Conservation (phyloP, 2,888 invertebrate genomes). For the Branchipolynoe longqiensis region DNA sequence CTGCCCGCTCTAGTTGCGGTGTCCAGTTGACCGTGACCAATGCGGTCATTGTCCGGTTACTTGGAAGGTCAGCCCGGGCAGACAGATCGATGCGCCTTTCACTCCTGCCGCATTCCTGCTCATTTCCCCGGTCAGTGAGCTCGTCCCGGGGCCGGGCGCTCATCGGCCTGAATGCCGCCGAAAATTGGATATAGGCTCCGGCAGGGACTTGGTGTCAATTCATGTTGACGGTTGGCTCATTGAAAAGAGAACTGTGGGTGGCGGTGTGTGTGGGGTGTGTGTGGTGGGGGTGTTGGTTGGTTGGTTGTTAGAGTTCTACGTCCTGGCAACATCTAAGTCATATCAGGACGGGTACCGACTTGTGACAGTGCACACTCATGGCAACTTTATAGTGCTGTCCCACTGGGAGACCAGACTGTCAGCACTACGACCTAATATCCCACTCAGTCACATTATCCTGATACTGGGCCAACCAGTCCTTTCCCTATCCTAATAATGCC, state of each 20-base stretch:
- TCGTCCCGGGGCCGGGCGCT: slow-evolving; percentile 23
- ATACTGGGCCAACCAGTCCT: no score
- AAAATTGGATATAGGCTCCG: slow-evolving; percentile 39
- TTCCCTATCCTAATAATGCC: no score
- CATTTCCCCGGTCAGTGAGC: slow-evolving; percentile 22
- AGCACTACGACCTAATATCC: no score
- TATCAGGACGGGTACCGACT: no score
- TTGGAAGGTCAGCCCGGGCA: slow-evolving; percentile 25
- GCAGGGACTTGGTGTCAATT: slow-evolving; percentile 31
- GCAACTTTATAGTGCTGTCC: no score
- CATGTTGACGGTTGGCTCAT: slow-evolving; percentile 23
- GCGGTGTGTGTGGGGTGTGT: background rate
- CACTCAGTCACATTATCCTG: no score
- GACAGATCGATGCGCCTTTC: slow-evolving; percentile 20
- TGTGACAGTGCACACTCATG: no score
- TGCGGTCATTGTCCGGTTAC: background rate
- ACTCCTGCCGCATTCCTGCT: slow-evolving; percentile 34
- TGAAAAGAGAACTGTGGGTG: background rate
- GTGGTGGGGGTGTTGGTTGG: no score
- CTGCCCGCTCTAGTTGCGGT: no score
- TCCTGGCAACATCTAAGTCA: no score
- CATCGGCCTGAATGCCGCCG: slow-evolving; percentile 38
- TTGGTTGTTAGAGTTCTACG: no score
- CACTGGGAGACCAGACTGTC: no score
- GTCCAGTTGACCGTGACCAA: slow-evolving; percentile 33